Evolutionary conservation across 2,113 vertebrate species (phyloP), one percentile per base, ranked within the genome.

Genomic region (Campylomormyrus tamandua): DNA sequence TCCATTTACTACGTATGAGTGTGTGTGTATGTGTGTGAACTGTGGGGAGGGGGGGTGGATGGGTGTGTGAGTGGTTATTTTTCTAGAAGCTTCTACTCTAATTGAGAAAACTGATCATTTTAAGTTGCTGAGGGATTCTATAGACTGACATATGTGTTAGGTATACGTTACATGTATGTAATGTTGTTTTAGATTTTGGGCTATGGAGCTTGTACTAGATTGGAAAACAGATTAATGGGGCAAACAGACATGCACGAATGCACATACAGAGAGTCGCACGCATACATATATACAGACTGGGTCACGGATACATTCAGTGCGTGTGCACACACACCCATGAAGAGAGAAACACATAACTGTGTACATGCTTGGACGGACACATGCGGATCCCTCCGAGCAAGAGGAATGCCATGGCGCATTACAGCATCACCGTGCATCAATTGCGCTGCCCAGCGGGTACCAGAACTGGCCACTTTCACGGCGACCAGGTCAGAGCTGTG

Each of bases 1-100:
- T 96, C 96, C 95, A 96, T 97, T 97, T 97, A 95, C 92, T 94
- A 93, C 92, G 35, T 91, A 91, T 92, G 94, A 93, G 94, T 92
- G 89, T 45, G 77, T 39, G 74, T 42, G 17, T 42, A 2, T 13
- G n/a, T 35, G 42, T 46, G 45, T 45, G 49, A 17, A 52, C 46
- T 21, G 89, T 3, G 17, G 50, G 35, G 27, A 58, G 24, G n/a
- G 11, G 19, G 0, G n/a, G 9, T 42, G 24, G 42, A 45, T 83
- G 77, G 15, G 35, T 83, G 80, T 42, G 42, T 46, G 80, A 53
- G 24, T 21, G 45, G 42, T 48, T 45, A 19, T 85, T 45, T 85
- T 49, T 88, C 56, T 42, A 89, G 93, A 92, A 93, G 93, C 91
- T 93, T 92, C 93, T 93, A 87, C 90, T 6, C 92, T 48, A 93